Evolutionary conservation across 1,140 invertebrate genomes (phyloP).

Genomic region (Charaxes varanes): DNA sequence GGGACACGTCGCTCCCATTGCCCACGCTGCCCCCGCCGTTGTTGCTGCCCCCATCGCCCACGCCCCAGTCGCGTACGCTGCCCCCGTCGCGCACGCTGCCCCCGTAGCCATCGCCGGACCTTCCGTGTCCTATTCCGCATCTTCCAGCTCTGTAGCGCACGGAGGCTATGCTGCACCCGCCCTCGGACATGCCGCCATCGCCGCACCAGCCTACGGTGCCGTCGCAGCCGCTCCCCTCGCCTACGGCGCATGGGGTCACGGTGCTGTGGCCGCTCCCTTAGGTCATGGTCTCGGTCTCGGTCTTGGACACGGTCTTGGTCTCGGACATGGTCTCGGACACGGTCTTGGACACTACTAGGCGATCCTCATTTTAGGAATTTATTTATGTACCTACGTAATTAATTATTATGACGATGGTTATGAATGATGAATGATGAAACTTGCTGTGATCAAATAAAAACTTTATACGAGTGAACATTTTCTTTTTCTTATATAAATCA

Average conservation of each 20-base stretch:
- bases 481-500: too few relatives aligned
- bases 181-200: constrained; percentile 24
- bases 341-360: constrained; percentile 35
- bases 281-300: constrained; percentile 30
- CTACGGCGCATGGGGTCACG: constrained; percentile 31
- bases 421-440: constrained; percentile 27
- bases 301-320: constrained; percentile 33
- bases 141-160: constrained; percentile 22
- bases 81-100: constrained; percentile 23
- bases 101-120: constrained; percentile 18
- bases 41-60: constrained; percentile 27
- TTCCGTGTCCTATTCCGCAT: constrained; percentile 22
- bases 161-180: constrained; percentile 22
- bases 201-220: constrained; percentile 21
- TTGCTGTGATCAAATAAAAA: constrained; percentile 37
- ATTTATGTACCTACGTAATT: constrained; percentile 28
- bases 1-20: too few relatives aligned
- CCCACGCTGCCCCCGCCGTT: constrained; percentile 25
- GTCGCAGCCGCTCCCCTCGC: constrained; percentile 27
- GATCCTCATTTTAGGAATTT: constrained; percentile 19
- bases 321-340: too few relatives aligned
- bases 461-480: constrained; percentile 17
- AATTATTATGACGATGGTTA: constrained; percentile 25
- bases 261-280: constrained; percentile 25
- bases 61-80: constrained; percentile 27